Percentiles rank a stretch among this genome's conserved stretches.
Conservation (phyloP, 2,888 invertebrate genomes). For the Geophilus truncorum region DNA sequence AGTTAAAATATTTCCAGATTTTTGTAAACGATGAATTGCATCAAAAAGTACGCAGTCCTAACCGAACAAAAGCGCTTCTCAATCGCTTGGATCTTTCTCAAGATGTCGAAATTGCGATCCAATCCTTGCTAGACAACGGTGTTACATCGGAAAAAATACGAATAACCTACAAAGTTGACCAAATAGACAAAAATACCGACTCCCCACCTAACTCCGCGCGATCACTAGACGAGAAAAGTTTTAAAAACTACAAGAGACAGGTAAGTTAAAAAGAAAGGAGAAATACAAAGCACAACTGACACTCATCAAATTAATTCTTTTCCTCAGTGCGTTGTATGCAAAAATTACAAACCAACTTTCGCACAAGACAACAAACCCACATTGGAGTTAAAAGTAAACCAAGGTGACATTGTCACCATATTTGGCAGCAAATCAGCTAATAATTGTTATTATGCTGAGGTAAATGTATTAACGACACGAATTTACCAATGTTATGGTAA, state of each 20-base stretch:
- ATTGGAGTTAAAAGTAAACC: neutral
- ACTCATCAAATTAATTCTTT: neutral
- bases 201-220: neutral
- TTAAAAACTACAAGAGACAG: constrained; percentile 5
- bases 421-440: constrained; percentile 15
- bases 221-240: constrained; percentile 4
- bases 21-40: constrained; percentile 41
- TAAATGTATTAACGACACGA: neutral
- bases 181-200: neutral
- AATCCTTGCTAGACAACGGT: neutral
- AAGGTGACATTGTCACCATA: constrained; percentile 19
- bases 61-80: constrained; percentile 41
- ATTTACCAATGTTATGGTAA: neutral
- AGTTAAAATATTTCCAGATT: constrained; percentile 40
- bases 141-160: neutral
- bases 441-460: constrained; percentile 29
- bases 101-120: constrained; percentile 37
- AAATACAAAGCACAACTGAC: too few relatives aligned
- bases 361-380: neutral
- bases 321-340: constrained; percentile 13
- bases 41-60: constrained; percentile 41
- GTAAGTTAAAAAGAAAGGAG: neutral
- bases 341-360: neutral
- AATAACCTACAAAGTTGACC: neutral
- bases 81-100: constrained; percentile 41